phyloP scores from a whole-genome alignment of 2,797 vertebrate genomes.

The Leuciscus waleckii region DNA sequence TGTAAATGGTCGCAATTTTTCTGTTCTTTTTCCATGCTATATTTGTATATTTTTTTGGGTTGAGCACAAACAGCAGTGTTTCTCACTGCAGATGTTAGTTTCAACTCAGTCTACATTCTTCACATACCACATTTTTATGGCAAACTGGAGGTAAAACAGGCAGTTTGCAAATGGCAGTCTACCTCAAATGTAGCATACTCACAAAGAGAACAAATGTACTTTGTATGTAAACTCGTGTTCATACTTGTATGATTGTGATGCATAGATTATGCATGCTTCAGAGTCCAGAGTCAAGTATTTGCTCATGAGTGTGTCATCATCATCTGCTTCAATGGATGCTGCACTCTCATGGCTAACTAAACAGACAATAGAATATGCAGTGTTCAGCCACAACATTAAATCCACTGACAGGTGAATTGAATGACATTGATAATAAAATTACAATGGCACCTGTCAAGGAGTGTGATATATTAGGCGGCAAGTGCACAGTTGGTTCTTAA shows the following conservation, averaged over 20 bases:
- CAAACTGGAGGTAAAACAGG: neutral
- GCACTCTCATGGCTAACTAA: neutral
- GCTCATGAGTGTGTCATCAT: conserved; percentile 13
- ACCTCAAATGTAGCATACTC: conserved; percentile 8
- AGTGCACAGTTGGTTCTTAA: neutral
- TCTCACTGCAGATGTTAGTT: neutral
- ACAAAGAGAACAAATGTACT: conserved; percentile 14
- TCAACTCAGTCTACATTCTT: conserved; percentile 36
- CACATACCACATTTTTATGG: conserved; percentile 28
- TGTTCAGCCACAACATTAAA: neutral
- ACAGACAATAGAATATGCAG: neutral
- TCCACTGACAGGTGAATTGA: neutral
- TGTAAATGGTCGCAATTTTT: neutral
- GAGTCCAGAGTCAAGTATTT: conserved; percentile 3
- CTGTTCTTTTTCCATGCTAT: neutral
- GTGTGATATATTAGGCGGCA: neutral
- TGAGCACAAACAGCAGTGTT: neutral
- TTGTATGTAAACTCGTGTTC: neutral
- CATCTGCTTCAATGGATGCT: neutral
- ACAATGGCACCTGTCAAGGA: neutral
- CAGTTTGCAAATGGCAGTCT: neutral
- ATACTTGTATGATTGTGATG: conserved; percentile 7
- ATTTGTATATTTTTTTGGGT: neutral
- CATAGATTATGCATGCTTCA: conserved; percentile 4
- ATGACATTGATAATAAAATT: neutral